Percentiles rank a stretch among this genome's conserved stretches.
These are phyloP conservation scores for Stictonetta naevosa DNA, from an alignment of 2,113 vertebrate species.

Conservation along the genomic window DNA sequence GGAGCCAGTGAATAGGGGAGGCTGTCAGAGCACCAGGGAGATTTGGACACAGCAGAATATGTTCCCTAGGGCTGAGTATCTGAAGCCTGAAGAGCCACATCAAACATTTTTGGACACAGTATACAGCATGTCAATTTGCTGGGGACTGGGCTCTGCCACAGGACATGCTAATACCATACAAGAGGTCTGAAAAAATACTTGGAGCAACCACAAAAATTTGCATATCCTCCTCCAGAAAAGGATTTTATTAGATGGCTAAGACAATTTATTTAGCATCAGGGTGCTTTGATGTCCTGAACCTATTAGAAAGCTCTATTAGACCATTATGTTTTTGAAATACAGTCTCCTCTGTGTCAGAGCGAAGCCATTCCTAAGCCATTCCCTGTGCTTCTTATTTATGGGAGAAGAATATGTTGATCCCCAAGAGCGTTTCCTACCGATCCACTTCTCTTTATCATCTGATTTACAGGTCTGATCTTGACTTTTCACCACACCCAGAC, in stretches of 20 bases:
- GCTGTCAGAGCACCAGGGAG: not conserved
- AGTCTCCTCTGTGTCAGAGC: accelerated
- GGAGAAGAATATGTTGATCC: not conserved
- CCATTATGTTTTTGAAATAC: not conserved
- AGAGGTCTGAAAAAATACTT: not conserved
- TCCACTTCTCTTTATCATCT: conserved; percentile 50
- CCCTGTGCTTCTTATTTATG: not conserved
- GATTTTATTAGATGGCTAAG: not conserved
- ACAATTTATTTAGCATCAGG: not conserved
- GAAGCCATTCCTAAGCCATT: not conserved
- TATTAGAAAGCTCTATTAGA: not conserved
- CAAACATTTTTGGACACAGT: not conserved
- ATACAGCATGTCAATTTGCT: not conserved
- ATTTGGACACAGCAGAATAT: not conserved
- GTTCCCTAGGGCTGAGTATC: not conserved
- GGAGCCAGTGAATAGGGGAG: not conserved
- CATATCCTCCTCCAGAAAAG: not conserved
- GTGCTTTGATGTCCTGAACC: not conserved
- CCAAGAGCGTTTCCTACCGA: conserved; percentile 57
- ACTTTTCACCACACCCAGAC: conserved; percentile 50
- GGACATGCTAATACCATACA: not conserved
- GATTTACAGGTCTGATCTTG: conserved; percentile 52
- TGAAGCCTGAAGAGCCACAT: conserved; percentile 9
- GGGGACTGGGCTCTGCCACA: conserved; percentile 22
- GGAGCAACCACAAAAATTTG: not conserved